phyloP scores from a whole-genome alignment of 2,113 vertebrate species.

The Dicrurus megarhynchus region DNA sequence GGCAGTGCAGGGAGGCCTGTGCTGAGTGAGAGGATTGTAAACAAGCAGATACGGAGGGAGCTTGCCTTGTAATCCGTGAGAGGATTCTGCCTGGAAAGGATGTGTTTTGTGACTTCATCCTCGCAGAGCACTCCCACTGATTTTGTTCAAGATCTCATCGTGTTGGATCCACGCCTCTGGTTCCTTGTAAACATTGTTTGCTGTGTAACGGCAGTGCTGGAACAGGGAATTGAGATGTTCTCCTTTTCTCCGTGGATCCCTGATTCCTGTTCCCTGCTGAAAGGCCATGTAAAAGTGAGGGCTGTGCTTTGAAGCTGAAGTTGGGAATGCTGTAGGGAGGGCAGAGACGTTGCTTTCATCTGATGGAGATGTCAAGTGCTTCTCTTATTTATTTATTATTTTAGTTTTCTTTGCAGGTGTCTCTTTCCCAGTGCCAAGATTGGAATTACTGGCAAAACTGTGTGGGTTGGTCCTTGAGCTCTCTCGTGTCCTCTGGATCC shows the following conservation, averaged over 20 bases:
- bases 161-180: background rate
- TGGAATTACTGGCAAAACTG: background rate
- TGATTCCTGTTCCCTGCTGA: background rate
- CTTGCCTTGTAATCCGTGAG: background rate
- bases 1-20: background rate
- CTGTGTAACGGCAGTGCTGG: background rate
- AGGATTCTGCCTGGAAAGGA: slow-evolving; percentile 23
- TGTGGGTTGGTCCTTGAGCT: background rate
- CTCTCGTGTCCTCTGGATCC: background rate
- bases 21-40: background rate
- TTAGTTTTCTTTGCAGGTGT: background rate
- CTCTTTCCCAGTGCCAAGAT: background rate
- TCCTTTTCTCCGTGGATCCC: background rate
- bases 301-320: background rate
- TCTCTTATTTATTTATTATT: background rate
- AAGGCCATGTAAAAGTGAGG: background rate
- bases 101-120: background rate
- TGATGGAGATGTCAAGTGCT: background rate
- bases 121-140: background rate
- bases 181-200: background rate
- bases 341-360: background rate
- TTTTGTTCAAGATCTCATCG: background rate
- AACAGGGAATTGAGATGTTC: background rate
- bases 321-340: background rate
- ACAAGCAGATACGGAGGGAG: background rate